Evolutionary conservation across 2,113 vertebrate genomes (phyloP).

Genomic region (Trematocara nigrifrons): DNA sequence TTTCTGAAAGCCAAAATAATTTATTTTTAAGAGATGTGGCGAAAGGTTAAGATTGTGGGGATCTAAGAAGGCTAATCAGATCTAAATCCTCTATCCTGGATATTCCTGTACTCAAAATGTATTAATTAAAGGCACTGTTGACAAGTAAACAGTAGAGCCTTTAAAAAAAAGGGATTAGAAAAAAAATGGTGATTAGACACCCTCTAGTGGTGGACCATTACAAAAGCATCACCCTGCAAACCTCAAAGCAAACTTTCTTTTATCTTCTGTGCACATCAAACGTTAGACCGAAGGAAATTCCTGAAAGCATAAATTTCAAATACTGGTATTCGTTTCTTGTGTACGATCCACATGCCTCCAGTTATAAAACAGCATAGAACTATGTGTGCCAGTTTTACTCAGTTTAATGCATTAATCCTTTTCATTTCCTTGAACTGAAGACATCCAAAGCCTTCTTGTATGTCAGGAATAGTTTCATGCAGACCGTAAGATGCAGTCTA

Average conservation of each 20-base stretch:
- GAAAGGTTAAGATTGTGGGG: neutral
- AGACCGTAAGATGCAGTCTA: neutral
- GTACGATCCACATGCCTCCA: neutral
- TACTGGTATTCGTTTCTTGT: neutral
- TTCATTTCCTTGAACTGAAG: neutral
- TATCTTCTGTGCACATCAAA: neutral
- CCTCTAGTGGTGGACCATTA: conserved; percentile 62
- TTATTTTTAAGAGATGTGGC: neutral
- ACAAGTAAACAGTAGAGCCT: neutral
- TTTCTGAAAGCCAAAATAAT: neutral
- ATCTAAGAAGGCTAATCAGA: neutral
- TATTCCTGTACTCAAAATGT: neutral
- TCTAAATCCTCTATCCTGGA: neutral
- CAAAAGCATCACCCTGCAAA: conserved; percentile 12
- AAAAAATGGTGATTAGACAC: conserved; percentile 55
- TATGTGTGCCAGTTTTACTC: neutral
- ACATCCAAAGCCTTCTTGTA: neutral
- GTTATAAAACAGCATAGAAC: neutral
- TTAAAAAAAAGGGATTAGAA: neutral
- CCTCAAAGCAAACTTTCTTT: neutral
- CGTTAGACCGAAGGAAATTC: neutral
- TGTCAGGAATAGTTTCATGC: neutral
- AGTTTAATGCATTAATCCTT: conserved; percentile 38
- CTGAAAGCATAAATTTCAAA: neutral
- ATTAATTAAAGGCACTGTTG: neutral